Base-by-base conservation (phyloP, 2,113 vertebrate genomes). In the Chamaetylas fuelleborni region DNA sequence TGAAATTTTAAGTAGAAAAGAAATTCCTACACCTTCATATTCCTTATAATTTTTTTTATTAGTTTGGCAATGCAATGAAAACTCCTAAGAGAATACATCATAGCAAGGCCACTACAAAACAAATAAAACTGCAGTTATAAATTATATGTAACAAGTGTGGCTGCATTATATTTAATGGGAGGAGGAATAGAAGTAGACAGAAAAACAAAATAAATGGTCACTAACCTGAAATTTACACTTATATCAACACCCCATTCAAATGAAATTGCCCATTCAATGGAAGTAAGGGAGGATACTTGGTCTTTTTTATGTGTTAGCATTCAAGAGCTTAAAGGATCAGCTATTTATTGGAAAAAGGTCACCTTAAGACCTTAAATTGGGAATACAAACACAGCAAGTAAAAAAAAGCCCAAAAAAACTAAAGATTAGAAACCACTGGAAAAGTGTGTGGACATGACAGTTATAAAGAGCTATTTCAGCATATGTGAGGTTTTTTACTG, bases 381-480 rank as follows among this genome's bases (percentile, higher is more conserved):
- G 26, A 76, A 4, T 34, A 66, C 3, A 5, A 71, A 47, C 7
- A 48, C 5, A 15, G 18, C 18, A 62, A 71, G 2, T 4, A 57
- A 26, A 15, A 14, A 50, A 50, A 50, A 25, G 8, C 22, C 10
- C 11, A 25, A 50, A 50, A 22, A n/a, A 25, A 2, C 7, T 6
- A 36, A 53, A 40, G 0, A 33, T 33, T 14, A 36, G 67, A 77
- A 50, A 10, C 2, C 8, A 47, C 11, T 26, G 3, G 3, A 40
- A 48, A 87, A 58, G 2, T 36, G 6, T 3, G 9, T 24, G 26
- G 19, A 14, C 0, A 2, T n/a, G 19, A 54, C 11, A 9, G 5
- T 23, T 73, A 20, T 34, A 50, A 17, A 38, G 43, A 50, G 2
- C 2, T 22, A 42, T 66, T 29, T 24, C 2, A 24, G 45, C 3